Evolutionary conservation across 2,888 invertebrate species (phyloP).

Genomic region (Drosophila borborema): DNA sequence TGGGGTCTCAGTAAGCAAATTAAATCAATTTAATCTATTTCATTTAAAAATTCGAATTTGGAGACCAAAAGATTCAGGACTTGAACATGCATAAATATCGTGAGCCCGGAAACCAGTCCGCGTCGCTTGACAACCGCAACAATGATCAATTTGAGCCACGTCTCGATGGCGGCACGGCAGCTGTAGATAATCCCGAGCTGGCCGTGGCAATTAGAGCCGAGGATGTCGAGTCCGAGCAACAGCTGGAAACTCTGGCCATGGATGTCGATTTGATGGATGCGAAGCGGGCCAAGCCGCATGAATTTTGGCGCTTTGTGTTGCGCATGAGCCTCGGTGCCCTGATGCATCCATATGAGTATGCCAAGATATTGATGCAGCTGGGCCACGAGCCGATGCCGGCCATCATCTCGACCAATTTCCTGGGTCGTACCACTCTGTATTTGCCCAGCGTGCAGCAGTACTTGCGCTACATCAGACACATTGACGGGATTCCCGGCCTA

Average conservation of each 20-base stretch:
- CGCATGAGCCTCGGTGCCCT: constrained; percentile 38
- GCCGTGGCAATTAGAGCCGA: no score
- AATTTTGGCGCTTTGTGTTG: constrained; percentile 40
- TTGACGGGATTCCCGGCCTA: constrained; percentile 51
- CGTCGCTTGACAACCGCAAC: background rate
- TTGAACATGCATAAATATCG: background rate
- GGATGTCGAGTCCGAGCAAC: background rate
- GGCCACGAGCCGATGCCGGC: constrained; percentile 59
- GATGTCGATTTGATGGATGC: background rate
- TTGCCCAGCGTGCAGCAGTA: constrained; percentile 57
- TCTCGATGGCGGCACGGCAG: background rate
- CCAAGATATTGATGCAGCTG: constrained; percentile 60
- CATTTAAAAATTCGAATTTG: background rate
- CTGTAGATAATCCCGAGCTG: no score
- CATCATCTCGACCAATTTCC: constrained; percentile 14
- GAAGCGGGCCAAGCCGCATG: constrained; percentile 27
- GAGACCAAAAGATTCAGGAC: background rate
- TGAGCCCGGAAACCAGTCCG: background rate
- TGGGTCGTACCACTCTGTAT: constrained; percentile 10
- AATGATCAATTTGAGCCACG: background rate
- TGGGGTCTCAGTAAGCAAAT: background rate
- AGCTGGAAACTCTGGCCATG: background rate
- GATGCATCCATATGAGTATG: constrained; percentile 55
- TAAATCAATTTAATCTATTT: background rate
- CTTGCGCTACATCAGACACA: constrained; percentile 38